phyloP scores from a whole-genome alignment of 2,113 vertebrate genomes.

The Xiphophorus maculatus region DNA sequence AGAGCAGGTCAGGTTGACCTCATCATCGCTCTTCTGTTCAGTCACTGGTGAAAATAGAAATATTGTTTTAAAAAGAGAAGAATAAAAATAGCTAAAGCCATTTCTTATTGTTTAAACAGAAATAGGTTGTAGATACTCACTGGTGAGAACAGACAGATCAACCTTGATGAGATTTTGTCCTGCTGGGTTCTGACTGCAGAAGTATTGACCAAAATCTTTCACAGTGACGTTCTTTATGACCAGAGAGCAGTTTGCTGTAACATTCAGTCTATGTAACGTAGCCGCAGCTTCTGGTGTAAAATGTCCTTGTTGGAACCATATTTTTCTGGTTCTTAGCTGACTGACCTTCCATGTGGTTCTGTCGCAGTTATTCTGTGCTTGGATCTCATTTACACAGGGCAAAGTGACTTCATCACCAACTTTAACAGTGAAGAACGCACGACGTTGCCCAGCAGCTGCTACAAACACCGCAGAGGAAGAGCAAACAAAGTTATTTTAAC shows the following conservation, averaged over 20 bases:
- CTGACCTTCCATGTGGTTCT: background rate
- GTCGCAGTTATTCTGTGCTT: background rate
- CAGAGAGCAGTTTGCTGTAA: background rate
- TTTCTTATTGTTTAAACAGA: background rate
- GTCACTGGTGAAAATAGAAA: background rate
- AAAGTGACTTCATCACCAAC: background rate
- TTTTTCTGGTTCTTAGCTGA: background rate
- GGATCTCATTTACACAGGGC: background rate
- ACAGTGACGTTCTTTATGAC: background rate
- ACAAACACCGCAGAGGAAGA: background rate
- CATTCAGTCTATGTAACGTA: background rate
- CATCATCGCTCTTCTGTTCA: background rate
- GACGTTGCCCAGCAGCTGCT: background rate
- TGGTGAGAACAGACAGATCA: background rate
- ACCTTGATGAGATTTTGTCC: background rate
- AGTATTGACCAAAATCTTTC: background rate
- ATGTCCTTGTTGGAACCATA: background rate
- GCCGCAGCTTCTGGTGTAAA: background rate
- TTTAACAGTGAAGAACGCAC: background rate
- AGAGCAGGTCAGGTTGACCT: conserved; percentile 2
- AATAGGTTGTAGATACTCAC: background rate
- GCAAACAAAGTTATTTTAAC: too few species aligned
- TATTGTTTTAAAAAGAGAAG: background rate
- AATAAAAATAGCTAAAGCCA: too few species aligned
- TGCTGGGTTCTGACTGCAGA: background rate